phyloP scores from a whole-genome alignment of 2,888 invertebrate species.

The Apocheima hispidaria region DNA sequence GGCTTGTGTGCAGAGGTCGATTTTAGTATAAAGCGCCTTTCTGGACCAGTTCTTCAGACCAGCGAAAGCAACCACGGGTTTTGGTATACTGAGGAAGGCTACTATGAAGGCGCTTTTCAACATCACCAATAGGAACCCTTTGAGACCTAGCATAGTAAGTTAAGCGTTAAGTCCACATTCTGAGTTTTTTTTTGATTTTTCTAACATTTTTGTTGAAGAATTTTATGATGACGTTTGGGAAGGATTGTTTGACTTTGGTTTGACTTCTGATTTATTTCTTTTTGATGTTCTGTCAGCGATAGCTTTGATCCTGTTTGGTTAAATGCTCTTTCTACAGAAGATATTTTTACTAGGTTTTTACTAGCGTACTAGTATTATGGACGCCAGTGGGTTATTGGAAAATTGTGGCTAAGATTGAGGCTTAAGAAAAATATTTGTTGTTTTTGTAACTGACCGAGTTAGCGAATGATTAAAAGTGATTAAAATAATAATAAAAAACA shows the following conservation, averaged over 20 bases:
- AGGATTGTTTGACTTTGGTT: slow-evolving; percentile 19
- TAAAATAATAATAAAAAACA: no score
- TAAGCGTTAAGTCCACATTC: slow-evolving; percentile 38
- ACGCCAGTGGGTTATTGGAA: no score
- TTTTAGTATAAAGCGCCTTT: slow-evolving; percentile 67
- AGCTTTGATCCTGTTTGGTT: neutral
- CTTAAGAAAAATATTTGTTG: no score
- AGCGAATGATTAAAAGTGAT: no score
- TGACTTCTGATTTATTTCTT: slow-evolving; percentile 29
- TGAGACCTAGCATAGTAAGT: slow-evolving; percentile 62
- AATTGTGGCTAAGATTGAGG: no score
- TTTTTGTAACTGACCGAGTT: no score
- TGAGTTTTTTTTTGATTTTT: slow-evolving; percentile 38
- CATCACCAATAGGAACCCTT: slow-evolving; percentile 67
- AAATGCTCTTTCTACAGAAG: no score
- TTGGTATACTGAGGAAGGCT: slow-evolving; percentile 72
- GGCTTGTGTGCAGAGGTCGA: slow-evolving; percentile 77
- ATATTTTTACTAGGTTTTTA: no score
- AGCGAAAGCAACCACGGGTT: slow-evolving; percentile 67
- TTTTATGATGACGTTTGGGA: slow-evolving; percentile 30
- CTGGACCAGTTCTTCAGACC: slow-evolving; percentile 74
- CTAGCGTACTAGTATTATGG: no score
- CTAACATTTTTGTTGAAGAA: slow-evolving; percentile 41
- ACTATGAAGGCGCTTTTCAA: slow-evolving; percentile 70
- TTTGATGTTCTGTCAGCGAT: slow-evolving; percentile 21